Base-by-base conservation (phyloP, 1,140 invertebrate genomes). In the Drosophila nigrodunni region DNA sequence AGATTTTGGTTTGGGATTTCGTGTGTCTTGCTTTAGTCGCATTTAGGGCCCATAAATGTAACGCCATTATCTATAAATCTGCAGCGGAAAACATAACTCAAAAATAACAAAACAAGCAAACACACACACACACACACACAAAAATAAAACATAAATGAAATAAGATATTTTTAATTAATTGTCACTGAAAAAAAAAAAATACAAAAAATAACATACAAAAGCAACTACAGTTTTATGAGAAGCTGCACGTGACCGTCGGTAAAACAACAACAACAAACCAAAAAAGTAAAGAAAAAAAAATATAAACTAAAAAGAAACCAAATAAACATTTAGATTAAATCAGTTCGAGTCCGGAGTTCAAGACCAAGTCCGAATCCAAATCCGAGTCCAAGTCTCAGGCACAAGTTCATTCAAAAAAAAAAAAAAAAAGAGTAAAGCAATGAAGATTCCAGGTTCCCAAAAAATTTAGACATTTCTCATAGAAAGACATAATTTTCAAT, bases 401-500 rank as follows among this genome's bases (percentile, higher is more conserved):
- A 34, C 13, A 21, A 21, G 18, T 21, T 21, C 18, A 21, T 21
- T 21, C 18, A 21, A 21, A 1, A 21, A 21, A 21, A 18, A 15
- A 15, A 15, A 21, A 50, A 18, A 52, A 37, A 15, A 13, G 18
- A 21, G 18, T 21, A 21, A 21, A 21, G 18, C 18, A 21, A 21
- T 21, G 18, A 21, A 30, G 25, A 30, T 30, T 30, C 6, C 25
- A 41, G 70, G 50, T 66, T 50, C 39, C 55, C 46, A 37, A 55
- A 57, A 54, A 55, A 78, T 88, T 79, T 74, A 78, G 85, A 87
- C 82, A 86, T 86, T 86, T 86, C 82, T 88, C 83, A 87, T 88
- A 87, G 83, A 87, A 88, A 87, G 82, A 88, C 83, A 87, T 87
- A 87, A 87, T 87, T 87, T 88, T 87, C 72, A 87, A 87, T 87